These are phyloP conservation scores for Pandion haliaetus DNA, from an alignment of 2,113 vertebrate species.

Conservation along the genomic window DNA sequence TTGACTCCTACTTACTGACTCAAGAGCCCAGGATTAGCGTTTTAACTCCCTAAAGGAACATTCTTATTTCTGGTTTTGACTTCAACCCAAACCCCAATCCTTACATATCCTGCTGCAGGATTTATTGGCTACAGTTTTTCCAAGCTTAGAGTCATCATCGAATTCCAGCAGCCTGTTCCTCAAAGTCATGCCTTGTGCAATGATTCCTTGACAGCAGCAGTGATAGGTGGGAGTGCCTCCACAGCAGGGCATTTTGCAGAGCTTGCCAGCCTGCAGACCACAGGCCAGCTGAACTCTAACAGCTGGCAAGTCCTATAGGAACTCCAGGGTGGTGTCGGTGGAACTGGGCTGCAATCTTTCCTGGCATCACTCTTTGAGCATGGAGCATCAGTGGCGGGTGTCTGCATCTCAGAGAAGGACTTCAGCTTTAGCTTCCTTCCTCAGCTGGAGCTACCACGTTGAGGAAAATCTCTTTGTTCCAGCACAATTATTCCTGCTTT, in stretches of 20 bases:
- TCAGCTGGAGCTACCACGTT: not conserved
- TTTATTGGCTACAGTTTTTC: not conserved
- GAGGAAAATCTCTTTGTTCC: not conserved
- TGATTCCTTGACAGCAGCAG: not conserved
- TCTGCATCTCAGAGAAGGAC: not conserved
- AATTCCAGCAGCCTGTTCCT: not conserved
- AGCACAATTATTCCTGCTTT: not conserved
- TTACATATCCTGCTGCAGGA: not conserved
- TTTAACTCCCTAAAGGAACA: not conserved
- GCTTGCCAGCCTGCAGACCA: not conserved
- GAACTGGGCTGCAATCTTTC: not conserved
- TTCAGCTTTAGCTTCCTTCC: not conserved
- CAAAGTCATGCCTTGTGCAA: not conserved
- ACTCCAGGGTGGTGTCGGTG: not conserved
- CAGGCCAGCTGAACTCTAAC: not conserved
- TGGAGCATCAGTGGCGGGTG: not conserved
- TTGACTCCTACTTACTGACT: not conserved
- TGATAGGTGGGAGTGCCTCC: not conserved
- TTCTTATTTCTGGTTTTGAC: not conserved
- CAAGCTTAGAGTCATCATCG: not conserved
- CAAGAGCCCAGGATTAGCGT: not conserved
- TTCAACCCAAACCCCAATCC: not conserved
- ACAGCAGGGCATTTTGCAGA: not conserved
- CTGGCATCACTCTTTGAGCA: not conserved
- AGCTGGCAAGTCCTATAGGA: not conserved